Base-by-base conservation (phyloP, 2,888 invertebrate genomes). In the Drosophila conformis region DNA sequence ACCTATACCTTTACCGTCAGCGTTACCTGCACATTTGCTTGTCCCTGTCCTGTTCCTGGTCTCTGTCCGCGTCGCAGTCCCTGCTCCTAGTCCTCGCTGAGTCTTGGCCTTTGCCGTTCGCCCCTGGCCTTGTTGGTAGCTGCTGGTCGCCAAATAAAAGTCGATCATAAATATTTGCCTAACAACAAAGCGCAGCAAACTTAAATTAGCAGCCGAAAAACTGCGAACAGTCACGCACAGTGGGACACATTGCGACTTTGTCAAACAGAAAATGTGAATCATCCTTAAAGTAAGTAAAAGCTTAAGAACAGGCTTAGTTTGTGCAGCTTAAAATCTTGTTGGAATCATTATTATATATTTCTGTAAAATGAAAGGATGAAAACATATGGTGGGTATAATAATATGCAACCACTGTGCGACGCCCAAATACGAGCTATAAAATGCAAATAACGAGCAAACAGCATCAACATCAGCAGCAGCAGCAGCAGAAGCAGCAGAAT, bases 91-190 rank as follows among this genome's bases (percentile, higher is more conserved):
- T 25, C 31, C 33, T 13, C 11, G 4, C 11, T 21, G 35, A n/a
- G 31, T 36, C 7, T 46, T 48, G 36, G 53, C 63, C 57, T 56
- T 29, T 38, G 57, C 31, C 52, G 13, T 40, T 78, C 53, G 75
- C 65, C 70, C 38, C 61, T 64, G 61, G 71, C 40, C 51, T 71
- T 70, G 35, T 31, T 38, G 25, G 35, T 21, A 21, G 59, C 61
- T 74, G 61, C 62, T 56, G 76, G 65, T 82, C 63, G 66, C 85
- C 81, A 74, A 82, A 86, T 86, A 81, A 82, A 87, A 84, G 78
- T 82, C 78, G 84, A 87, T 83, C 82, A 87, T 87, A 87, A 82
- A 82, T 82, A 82, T 82, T 87, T 82, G 75, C 59, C 82, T 83
- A 75, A 83, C 62, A 80, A 69, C 75, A 78, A 71, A 70, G 85